Conservation (phyloP, 2,113 vertebrate species). For the Trematomus loennbergii region DNA sequence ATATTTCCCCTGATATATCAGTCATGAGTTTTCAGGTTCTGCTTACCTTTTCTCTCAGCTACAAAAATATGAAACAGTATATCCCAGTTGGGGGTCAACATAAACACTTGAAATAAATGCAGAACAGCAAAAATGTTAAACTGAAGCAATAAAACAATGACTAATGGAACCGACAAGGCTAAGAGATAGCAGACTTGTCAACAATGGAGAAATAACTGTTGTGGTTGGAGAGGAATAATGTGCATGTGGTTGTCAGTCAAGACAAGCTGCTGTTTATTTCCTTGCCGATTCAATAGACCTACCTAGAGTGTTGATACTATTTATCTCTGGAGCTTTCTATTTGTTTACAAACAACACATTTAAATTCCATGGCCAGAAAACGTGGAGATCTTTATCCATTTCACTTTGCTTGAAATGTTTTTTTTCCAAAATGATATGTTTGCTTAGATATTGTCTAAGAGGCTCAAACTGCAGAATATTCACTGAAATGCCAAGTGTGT, state of each 20-base stretch:
- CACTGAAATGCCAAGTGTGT: background rate
- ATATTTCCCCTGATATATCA: constrained; percentile 17
- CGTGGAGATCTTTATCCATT: constrained; percentile 5
- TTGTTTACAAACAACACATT: constrained; percentile 11
- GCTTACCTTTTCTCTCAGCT: constrained; percentile 1
- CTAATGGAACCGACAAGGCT: background rate
- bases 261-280: constrained; percentile 15
- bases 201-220: background rate
- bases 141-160: constrained; percentile 2
- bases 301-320: constrained; percentile 16
- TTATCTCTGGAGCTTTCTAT: constrained; percentile 7
- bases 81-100: background rate
- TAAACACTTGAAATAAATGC: background rate
- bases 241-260: constrained; percentile 3
- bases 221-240: background rate
- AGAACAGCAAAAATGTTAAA: background rate
- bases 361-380: background rate
- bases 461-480: constrained; percentile 10
- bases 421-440: background rate
- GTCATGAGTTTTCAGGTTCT: constrained; percentile 2
- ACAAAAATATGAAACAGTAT: background rate
- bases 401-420: background rate
- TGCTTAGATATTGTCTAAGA: constrained; percentile 13
- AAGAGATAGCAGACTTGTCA: background rate
- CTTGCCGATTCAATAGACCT: constrained; percentile 3